Conservation (phyloP, 2,113 vertebrate genomes). For the Microtus oregoni region DNA sequence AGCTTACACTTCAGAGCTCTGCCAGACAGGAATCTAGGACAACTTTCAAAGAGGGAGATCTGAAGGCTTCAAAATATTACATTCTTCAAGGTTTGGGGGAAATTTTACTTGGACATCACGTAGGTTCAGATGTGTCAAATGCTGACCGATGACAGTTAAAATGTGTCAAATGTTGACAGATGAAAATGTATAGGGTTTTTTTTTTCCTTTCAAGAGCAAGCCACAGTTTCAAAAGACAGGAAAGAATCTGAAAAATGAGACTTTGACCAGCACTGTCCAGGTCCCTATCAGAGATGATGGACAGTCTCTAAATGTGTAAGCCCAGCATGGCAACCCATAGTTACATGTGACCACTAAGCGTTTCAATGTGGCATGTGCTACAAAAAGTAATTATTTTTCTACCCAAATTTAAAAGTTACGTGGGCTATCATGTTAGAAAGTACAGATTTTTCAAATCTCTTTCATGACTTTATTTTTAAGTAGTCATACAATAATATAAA, state of each 20-base stretch:
- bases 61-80: slow-evolving; percentile 40
- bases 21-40: neutral
- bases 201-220: slow-evolving; percentile 46
- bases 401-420: slow-evolving; percentile 1
- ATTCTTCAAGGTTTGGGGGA: slow-evolving; percentile 9
- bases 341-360: neutral
- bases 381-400: neutral
- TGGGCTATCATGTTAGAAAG: neutral
- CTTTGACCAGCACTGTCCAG: neutral
- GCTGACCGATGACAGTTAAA: neutral
- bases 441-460: slow-evolving; percentile 4
- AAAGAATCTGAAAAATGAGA: slow-evolving; percentile 8
- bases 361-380: neutral
- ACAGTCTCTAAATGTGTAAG: neutral
- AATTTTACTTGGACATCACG: slow-evolving; percentile 29
- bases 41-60: slow-evolving; percentile 16
- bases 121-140: slow-evolving; percentile 40
- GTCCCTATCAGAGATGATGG: neutral
- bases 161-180: slow-evolving; percentile 44
- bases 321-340: neutral
- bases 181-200: slow-evolving; percentile 25
- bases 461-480: neutral
- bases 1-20: neutral
- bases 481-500: neutral
- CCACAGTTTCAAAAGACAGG: slow-evolving; percentile 5